These are phyloP conservation scores for Triops longicaudatus DNA, from an alignment of 1,140 invertebrate species.

Conservation along the genomic window DNA sequence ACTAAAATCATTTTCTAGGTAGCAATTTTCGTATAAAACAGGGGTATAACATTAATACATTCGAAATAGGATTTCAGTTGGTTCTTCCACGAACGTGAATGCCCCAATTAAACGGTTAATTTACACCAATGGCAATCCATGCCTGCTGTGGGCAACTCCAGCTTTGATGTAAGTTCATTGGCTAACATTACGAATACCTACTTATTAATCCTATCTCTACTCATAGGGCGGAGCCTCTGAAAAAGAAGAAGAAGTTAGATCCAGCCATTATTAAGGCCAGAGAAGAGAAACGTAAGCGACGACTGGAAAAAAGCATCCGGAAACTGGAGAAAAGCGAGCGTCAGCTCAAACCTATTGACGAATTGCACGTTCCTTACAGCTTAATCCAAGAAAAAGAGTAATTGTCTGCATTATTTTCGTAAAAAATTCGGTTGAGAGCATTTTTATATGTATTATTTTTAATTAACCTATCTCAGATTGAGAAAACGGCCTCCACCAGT, in stretches of 20 bases:
- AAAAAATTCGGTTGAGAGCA: background rate
- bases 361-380: conserved; percentile 59
- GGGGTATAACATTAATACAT: no score
- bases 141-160: background rate
- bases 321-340: conserved; percentile 61
- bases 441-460: conserved; percentile 16
- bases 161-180: background rate
- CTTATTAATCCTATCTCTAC: conserved; percentile 23
- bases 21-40: background rate
- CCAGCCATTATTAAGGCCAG: conserved; percentile 62
- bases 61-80: background rate
- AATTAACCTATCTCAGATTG: conserved; percentile 42
- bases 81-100: background rate
- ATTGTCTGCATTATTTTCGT: conserved; percentile 30
- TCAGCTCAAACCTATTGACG: conserved; percentile 72
- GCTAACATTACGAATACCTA: no score
- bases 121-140: background rate
- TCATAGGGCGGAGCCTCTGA: conserved; percentile 67
- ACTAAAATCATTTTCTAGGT: background rate
- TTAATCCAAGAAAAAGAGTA: conserved; percentile 58
- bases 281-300: conserved; percentile 68
- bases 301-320: conserved; percentile 72
- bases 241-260: conserved; percentile 79
- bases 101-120: background rate
- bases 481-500: conserved; percentile 42